These are phyloP conservation scores for Scaptomyza reducta DNA, from an alignment of 2,888 invertebrate genomes.

Conservation along the genomic window DNA sequence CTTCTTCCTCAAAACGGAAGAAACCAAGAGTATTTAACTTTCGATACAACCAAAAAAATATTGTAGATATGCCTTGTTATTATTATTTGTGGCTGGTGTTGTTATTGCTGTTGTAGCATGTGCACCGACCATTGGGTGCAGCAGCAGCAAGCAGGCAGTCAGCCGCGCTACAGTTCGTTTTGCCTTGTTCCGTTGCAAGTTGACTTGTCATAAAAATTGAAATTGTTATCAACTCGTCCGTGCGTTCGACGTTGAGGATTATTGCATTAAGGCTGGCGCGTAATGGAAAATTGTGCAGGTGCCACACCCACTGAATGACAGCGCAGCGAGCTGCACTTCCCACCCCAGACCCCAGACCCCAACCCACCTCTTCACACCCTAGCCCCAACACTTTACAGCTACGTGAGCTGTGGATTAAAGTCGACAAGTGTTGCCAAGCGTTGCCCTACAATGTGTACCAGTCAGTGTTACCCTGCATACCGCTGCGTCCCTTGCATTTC, in stretches of 20 bases:
- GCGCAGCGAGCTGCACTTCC: conserved; percentile 44
- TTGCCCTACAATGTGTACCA: conserved; percentile 22
- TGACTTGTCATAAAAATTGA: conserved; percentile 80
- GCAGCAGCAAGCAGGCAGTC: background rate
- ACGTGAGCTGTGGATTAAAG: conserved; percentile 55
- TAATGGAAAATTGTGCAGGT: conserved; percentile 67
- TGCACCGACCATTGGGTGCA: conserved; percentile 15
- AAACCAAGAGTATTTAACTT: conserved; percentile 3
- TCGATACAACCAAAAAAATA: background rate
- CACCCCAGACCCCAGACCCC: background rate
- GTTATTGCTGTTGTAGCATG: conserved; percentile 12
- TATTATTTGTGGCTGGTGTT: conserved; percentile 18
- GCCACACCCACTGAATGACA: conserved; percentile 47
- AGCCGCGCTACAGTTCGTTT: conserved; percentile 47
- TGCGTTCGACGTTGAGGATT: conserved; percentile 75
- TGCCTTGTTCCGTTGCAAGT: conserved; percentile 55
- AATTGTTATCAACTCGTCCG: conserved; percentile 80
- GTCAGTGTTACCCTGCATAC: background rate
- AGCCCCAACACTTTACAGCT: background rate
- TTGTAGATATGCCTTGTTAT: background rate
- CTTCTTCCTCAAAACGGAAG: too few species aligned
- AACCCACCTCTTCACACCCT: background rate
- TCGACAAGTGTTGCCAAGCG: conserved; percentile 57
- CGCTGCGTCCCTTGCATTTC: background rate
- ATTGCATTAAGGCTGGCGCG: conserved; percentile 73